phyloP scores from a whole-genome alignment of 2,113 vertebrate species.

The Myotis brandtii region DNA sequence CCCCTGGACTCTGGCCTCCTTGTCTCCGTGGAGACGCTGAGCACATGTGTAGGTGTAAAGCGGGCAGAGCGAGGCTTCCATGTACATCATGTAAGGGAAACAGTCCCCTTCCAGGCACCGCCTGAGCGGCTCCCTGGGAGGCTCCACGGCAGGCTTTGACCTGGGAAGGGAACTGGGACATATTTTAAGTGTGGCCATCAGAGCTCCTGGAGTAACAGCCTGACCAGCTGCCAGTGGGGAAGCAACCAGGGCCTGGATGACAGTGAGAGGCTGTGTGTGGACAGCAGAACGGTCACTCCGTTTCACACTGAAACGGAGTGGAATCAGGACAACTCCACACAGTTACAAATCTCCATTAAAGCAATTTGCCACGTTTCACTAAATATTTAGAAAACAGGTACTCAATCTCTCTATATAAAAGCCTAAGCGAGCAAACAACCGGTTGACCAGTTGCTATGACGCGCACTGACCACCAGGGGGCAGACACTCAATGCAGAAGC shows the following conservation, averaged over 20 bases:
- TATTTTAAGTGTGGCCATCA: not conserved
- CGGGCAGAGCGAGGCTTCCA: slow-evolving; percentile 90
- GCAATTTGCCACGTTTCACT: not conserved
- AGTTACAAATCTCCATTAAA: not conserved
- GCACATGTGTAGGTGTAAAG: slow-evolving; percentile 90
- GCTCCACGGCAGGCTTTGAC: not conserved
- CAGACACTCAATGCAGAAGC: too few relatives aligned
- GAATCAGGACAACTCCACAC: rapidly evolving
- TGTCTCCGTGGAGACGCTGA: slow-evolving; percentile 90
- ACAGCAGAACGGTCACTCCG: not conserved
- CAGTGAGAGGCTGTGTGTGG: not conserved
- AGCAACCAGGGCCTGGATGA: not conserved
- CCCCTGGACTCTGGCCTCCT: slow-evolving; percentile 85
- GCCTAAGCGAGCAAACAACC: too few relatives aligned
- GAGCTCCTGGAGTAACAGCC: not conserved
- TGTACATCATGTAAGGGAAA: slow-evolving; percentile 90
- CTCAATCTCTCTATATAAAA: not conserved
- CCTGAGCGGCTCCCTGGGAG: slow-evolving; percentile 76
- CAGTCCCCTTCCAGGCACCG: slow-evolving; percentile 86
- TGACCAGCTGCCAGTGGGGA: not conserved
- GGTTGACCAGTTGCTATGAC: too few relatives aligned
- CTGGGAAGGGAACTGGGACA: not conserved
- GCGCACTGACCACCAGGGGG: too few relatives aligned
- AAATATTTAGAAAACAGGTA: not conserved
- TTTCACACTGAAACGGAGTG: not conserved